Conservation (phyloP, 2,888 invertebrate genomes). For the Chorisops tibialis region DNA sequence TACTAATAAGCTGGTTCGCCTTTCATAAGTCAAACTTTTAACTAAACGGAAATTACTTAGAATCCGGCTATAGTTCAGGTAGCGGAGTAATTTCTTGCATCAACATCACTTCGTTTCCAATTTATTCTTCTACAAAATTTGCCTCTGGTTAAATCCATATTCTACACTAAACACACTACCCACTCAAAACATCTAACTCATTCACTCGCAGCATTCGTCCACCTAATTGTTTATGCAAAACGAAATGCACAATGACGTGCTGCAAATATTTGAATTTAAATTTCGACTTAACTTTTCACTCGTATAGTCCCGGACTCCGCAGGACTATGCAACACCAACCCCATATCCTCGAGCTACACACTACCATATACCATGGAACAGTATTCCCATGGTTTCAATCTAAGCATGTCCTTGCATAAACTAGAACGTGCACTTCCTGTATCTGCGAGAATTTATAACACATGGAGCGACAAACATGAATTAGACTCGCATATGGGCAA, state of each 20-base stretch:
- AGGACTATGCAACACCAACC: no score
- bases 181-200: no score
- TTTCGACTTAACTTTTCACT: constrained; percentile 30
- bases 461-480: constrained; percentile 25
- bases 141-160: no score
- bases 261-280: constrained; percentile 33
- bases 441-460: constrained; percentile 25
- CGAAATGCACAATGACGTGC: constrained; percentile 30
- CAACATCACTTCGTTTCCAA: no score
- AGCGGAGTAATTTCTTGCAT: background rate
- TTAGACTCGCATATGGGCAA: constrained; percentile 30
- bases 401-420: constrained; percentile 22
- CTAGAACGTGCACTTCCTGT: constrained; percentile 22
- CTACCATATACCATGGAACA: background rate
- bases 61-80: constrained; percentile 10
- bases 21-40: constrained; percentile 11
- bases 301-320: background rate
- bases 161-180: no score
- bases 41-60: constrained; percentile 20
- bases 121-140: no score
- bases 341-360: no score
- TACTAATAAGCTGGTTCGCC: no score
- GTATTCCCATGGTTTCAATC: background rate
- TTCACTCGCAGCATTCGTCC: background rate
- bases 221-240: constrained; percentile 32